A percentile compares a stretch with the other conserved stretches of the same genome.
These are phyloP conservation scores for Colletes latitarsis DNA, from an alignment of 1,140 invertebrate genomes.

Conservation along the genomic window DNA sequence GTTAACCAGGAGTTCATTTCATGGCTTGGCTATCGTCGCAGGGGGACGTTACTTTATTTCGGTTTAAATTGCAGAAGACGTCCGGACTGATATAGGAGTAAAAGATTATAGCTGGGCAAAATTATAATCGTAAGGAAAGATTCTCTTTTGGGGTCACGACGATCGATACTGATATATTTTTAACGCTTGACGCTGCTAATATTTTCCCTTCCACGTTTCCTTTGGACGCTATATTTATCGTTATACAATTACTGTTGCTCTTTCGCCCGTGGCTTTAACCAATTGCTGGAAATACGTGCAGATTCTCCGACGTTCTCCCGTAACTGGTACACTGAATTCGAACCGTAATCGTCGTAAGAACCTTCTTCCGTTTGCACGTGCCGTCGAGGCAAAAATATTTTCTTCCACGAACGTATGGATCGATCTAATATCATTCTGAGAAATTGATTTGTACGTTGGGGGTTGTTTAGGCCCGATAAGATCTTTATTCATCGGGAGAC, in stretches of 20 bases:
- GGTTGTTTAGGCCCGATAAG: no score
- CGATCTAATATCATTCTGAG: no score
- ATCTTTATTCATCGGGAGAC: no score
- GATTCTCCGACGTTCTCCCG: not conserved
- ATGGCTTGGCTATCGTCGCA: slow-evolving; percentile 31
- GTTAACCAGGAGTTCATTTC: slow-evolving; percentile 54
- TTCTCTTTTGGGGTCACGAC: not conserved
- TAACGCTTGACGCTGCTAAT: slow-evolving; percentile 8
- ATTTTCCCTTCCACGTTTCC: not conserved
- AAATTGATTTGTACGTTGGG: no score
- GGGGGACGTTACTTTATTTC: slow-evolving; percentile 8
- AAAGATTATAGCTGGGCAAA: not conserved
- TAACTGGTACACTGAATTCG: not conserved
- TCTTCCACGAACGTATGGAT: no score
- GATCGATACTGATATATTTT: slow-evolving; percentile 19
- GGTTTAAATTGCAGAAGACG: not conserved
- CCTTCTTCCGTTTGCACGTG: not conserved
- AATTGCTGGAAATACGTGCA: not conserved
- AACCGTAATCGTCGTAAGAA: not conserved
- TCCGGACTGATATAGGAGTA: not conserved
- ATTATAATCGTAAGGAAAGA: not conserved
- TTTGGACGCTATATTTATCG: not conserved
- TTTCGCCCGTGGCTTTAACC: not conserved
- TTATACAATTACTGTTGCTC: not conserved
- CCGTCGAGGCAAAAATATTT: no score